Evolutionary conservation across 30 jellyfish, hydroid and myxozoan genomes (phyloP).

Genomic region (Cassiopea xamachana): DNA sequence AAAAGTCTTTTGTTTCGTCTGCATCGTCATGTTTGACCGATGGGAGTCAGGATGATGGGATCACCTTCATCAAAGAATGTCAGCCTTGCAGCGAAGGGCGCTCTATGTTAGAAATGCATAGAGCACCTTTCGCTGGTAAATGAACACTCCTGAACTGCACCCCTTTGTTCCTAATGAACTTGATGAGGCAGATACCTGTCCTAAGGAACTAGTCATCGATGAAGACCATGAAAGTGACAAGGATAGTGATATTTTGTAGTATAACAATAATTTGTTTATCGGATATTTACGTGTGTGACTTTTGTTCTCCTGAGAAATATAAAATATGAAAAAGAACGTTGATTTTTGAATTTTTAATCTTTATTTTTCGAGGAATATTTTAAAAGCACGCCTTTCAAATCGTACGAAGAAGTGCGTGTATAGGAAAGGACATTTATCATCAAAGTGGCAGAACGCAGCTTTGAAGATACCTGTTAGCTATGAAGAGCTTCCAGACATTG

Average conservation of each 20-base stretch:
- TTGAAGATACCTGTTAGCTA: no score
- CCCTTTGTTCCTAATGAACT: conserved; percentile 77
- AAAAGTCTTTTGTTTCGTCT: conserved; percentile 57
- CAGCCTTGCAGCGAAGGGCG: conserved; percentile 53
- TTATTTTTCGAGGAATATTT: no score
- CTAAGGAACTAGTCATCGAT: conserved; percentile 65
- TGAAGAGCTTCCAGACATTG: no score
- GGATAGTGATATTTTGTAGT: conserved; percentile 63
- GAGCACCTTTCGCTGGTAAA: conserved; percentile 9
- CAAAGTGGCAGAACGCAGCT: no score
- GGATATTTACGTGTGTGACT: no score
- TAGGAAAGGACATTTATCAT: no score
- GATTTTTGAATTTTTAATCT: no score
- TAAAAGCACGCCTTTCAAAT: no score
- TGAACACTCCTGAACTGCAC: conserved; percentile 78
- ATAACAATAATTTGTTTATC: neutral
- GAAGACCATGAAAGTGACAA: conserved; percentile 79
- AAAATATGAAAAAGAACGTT: no score
- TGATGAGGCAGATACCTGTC: conserved; percentile 62
- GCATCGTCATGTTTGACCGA: conserved; percentile 66
- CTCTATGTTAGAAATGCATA: conserved; percentile 66
- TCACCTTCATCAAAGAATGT: conserved; percentile 82
- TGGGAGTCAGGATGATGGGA: conserved; percentile 75
- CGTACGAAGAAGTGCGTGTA: no score
- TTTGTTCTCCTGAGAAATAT: no score